Base-by-base conservation (phyloP, 1,140 invertebrate species). In the Platyscapa corneri region DNA sequence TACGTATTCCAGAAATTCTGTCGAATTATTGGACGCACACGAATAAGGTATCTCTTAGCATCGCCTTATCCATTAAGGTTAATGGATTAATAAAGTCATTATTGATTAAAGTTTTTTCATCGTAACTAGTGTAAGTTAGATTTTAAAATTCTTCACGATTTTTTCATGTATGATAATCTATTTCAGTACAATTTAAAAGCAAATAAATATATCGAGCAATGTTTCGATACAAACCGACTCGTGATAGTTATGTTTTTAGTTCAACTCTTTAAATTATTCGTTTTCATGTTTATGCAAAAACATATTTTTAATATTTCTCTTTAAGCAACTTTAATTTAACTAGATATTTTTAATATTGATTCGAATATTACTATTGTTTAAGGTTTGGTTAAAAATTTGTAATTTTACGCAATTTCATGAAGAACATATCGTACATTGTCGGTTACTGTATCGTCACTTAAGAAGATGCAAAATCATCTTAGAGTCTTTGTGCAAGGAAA, bases 191-290 rank as follows among this genome's bases (percentile, higher is more conserved):
- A 42, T 85, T 74, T 65, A 46, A 27, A 80, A 85, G 49, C 49
- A 53, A 80, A 80, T 75, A 10, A 34, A 80, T 46, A 32, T 49
- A 49, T 53, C 32, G 67, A 80, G 27, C 12, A 64, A 27, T 64
- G 30, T 64, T 32, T 60, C 53, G 53, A 84, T 46, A 46, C 34
- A 30, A 42, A 75, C 83, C 37, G 67, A 78, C 64, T 30, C 16
- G 34, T 77, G 74, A 87, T 82, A 67, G 46, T 42, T 67, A 67
- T 23, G 84, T 86, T 85, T 86, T 83, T 76, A 85, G 8, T 80
- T 84, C 84, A 64, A 84, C 82, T 83, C 81, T 82, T 76, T 86
- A 87, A 87, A 87, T 88, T 75, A 88, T 82, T 85, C 83, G 18
- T 88, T 86, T 87, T 87, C 85, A 30, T 20, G 77, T 64, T 64